Base-by-base conservation (phyloP, 2,888 invertebrate genomes). In the Tanytarsus gracilentus region DNA sequence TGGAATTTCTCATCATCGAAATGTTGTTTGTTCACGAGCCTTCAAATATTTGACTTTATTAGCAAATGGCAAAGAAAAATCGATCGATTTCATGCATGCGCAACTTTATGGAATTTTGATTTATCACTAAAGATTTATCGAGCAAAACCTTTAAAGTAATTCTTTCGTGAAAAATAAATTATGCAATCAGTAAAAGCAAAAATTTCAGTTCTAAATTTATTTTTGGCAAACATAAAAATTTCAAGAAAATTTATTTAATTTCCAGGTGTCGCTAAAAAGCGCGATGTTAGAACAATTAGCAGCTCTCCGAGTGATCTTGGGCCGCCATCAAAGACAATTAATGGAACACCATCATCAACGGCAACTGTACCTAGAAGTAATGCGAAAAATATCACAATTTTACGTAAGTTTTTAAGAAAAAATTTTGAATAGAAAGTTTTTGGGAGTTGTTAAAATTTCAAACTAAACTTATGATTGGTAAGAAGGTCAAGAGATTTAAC, bases 221-320 rank as follows among this genome's bases (percentile, higher is more conserved):
- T 11, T 5, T 2, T 11, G n/a, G 9, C 44, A 23, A 44, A 44
- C n/a, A 1, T 21, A 8, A 5, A 36, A 2, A 23, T 44, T 21
- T 11, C 40, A 44, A n/a, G n/a, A n/a, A n/a, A n/a, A n/a, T n/a
- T 44, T 7, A n/a, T 9, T 7, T 33, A 4, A 44, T 11, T 61
- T 70, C 30, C 67, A 74, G 74, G 75, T 69, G 69, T 73, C 66
- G 73, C 73, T 68, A 74, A 74, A 65, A 74, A 74, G 66, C 73
- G 74, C 62, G 75, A 74, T 72, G 75, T 74, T 62, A 72, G 72
- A 63, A 73, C 73, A 66, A 67, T 74, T 65, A 74, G 70, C 67
- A 73, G 72, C 68, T 73, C 75, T 64, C 74, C 75, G 50, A 73
- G 72, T 59, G 74, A 74, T 68, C 68, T 73, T 66, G 73, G 74